Evolutionary conservation across 2,797 vertebrate species (phyloP), one percentile per base, ranked within the genome.

Genomic region (Fistularia commersonii): DNA sequence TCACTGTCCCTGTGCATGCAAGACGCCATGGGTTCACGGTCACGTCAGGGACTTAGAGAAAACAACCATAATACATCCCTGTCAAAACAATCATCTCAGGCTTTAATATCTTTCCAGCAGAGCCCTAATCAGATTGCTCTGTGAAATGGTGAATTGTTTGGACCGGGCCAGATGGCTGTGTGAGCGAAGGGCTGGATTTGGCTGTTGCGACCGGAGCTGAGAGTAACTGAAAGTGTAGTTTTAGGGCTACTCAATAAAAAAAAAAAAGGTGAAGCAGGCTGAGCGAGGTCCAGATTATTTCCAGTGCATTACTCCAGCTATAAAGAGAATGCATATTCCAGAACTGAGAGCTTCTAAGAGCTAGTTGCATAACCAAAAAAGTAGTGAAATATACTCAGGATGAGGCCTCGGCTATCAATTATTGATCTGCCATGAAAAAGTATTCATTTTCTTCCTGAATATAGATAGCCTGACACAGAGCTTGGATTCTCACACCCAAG

Each of bases 381-480:
- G 61, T 32, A 53, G 56, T 35, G 43, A 64, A 81, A 70, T 71
- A 59, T 48, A 66, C 72, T 72, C 65, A 43, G 13, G 68, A 80
- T 69, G 64, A 44, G 54, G 55, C 70, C 45, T 51, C 3, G 3
- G 11, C 4, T 48, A 82, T 87, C 57, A 77, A 88, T 87, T 71
- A 88, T 87, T 51, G 48, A 88, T 76, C 41, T 31, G 31, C 44
- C 37, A 42, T 54, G 54, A 57, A 66, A 75, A 73, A 50, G 46
- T 54, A 76, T 80, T 70, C 12, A 57, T 78, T 79, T 66, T 68
- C 51, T 51, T 46, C 7, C 48, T 40, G 49, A 62, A 74, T 69
- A 76, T 59, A 74, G 69, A 81, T 36, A 72, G 51, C 13, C 41
- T 57, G 48, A 53, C 8, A 23, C 13, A 31, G 10, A 47, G 46